phyloP scores from a whole-genome alignment of 2,113 vertebrate genomes.

The Daubentonia madagascariensis region DNA sequence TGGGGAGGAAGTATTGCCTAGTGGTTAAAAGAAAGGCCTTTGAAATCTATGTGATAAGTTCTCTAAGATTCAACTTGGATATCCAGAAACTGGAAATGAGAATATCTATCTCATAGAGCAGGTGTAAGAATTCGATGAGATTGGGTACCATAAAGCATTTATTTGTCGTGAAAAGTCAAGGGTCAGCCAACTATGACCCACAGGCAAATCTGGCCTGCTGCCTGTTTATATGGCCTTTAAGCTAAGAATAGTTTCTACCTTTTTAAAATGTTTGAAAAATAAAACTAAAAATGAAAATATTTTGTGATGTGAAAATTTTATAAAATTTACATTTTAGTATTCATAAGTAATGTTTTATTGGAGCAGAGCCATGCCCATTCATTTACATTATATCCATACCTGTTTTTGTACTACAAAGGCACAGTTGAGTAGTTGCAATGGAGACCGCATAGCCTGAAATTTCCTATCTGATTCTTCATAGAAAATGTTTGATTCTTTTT shows the following conservation, averaged over 20 bases:
- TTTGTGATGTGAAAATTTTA: not conserved
- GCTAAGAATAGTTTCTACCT: not conserved
- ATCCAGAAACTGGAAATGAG: not conserved
- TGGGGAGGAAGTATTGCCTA: not conserved
- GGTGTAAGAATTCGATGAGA: not conserved
- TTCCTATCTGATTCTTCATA: not conserved
- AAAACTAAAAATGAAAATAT: not conserved
- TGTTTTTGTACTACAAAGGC: not conserved
- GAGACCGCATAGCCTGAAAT: not conserved
- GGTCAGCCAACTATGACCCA: not conserved
- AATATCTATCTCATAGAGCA: not conserved
- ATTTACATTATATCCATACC: accelerated
- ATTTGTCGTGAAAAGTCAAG: not conserved
- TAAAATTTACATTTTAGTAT: not conserved
- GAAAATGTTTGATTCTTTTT: not conserved
- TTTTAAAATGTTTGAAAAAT: not conserved
- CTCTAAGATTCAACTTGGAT: not conserved
- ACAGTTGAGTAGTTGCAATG: not conserved
- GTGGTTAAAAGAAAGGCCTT: not conserved
- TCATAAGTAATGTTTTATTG: not conserved
- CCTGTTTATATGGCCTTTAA: not conserved
- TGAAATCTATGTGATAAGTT: not conserved
- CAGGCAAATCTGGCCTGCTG: not conserved
- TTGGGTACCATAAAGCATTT: not conserved
- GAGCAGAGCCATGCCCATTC: not conserved